Conservation (phyloP, 2,888 invertebrate genomes). For the Eremobia ochroleuca region DNA sequence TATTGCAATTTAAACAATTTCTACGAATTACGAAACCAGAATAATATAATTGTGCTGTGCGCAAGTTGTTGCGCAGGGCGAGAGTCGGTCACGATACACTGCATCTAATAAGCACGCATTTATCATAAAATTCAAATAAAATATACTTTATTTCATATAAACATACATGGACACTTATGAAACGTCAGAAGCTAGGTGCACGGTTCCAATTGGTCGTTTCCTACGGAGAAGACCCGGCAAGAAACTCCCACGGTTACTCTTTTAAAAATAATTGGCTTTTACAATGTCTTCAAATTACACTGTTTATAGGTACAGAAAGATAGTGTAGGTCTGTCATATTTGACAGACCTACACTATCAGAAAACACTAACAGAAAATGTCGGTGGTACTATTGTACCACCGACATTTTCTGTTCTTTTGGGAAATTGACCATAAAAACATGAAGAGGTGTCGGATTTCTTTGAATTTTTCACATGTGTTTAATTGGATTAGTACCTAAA, state of each 20-base stretch:
- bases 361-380: no score
- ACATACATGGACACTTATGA: background rate
- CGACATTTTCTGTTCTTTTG: background rate
- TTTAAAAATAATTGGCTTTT: background rate
- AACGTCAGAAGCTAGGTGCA: background rate
- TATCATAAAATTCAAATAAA: background rate
- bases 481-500: background rate
- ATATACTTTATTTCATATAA: background rate
- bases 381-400: no score
- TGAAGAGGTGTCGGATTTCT: background rate
- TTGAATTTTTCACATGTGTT: background rate
- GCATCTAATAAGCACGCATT: no score
- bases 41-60: slow-evolving; percentile 40
- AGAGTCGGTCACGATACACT: background rate
- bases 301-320: background rate
- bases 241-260: background rate
- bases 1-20: slow-evolving; percentile 55
- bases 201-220: background rate
- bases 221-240: background rate
- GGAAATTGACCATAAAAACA: background rate
- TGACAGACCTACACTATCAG: no score
- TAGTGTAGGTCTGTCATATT: background rate
- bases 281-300: background rate
- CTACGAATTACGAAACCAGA: slow-evolving; percentile 53
- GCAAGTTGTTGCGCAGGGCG: slow-evolving; percentile 51